Percentiles rank a stretch among this genome's conserved stretches.
These are phyloP conservation scores for Hydropsyche betteni DNA, from an alignment of 2,888 invertebrate species.

Conservation along the genomic window DNA sequence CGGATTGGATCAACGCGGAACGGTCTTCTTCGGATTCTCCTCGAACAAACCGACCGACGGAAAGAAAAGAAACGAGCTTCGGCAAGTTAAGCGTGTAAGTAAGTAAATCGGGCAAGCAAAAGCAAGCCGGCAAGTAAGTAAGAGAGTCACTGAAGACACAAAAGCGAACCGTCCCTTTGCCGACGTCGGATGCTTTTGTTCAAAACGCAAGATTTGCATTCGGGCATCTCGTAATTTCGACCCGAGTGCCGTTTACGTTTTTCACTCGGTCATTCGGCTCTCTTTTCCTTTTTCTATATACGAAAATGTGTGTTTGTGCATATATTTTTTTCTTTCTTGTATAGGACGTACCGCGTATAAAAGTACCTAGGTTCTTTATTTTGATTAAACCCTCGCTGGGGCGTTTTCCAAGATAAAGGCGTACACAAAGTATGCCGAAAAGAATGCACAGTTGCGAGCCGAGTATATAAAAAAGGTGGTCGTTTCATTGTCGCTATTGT, in stretches of 20 bases:
- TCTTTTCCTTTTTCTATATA: background rate
- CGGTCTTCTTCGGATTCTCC: too few relatives aligned
- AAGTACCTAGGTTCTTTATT: background rate
- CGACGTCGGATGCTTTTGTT: background rate
- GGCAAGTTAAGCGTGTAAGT: too few relatives aligned
- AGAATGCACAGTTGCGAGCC: background rate
- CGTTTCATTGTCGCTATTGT: slow-evolving; percentile 3
- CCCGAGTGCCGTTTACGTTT: slow-evolving; percentile 26
- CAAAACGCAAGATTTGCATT: slow-evolving; percentile 31
- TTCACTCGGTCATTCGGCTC: too few relatives aligned
- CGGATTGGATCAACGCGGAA: too few relatives aligned
- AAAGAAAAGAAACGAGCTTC: too few relatives aligned
- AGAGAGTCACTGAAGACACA: background rate
- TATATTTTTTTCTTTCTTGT: background rate
- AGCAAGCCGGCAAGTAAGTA: too few relatives aligned
- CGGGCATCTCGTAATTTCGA: slow-evolving; percentile 24
- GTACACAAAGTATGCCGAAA: slow-evolving; percentile 7
- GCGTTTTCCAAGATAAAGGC: background rate
- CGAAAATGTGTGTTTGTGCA: slow-evolving; percentile 2
- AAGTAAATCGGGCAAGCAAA: too few relatives aligned
- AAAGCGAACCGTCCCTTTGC: background rate
- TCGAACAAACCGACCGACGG: too few relatives aligned
- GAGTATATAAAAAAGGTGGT: background rate
- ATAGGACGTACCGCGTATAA: background rate
- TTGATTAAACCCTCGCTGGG: slow-evolving; percentile 6